Conservation (phyloP, 1,140 invertebrate species). For the Eriosoma lanigerum region DNA sequence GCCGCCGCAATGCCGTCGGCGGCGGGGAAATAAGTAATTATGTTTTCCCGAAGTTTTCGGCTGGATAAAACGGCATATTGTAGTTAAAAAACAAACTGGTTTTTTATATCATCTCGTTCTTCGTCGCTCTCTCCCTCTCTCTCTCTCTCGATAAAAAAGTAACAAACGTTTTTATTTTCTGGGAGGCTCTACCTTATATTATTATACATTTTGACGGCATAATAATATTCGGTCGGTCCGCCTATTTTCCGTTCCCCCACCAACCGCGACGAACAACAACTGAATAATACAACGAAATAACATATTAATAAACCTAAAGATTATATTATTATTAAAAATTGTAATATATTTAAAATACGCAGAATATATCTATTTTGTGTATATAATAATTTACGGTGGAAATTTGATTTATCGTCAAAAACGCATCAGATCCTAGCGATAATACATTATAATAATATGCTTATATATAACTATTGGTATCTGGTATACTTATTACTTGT, state of each 20-base stretch:
- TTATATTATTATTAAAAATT: no score
- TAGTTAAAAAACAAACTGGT: conserved; percentile 50
- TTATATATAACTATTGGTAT: no score
- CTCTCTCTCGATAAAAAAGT: conserved; percentile 7
- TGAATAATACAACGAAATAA: no score
- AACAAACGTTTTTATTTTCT: conserved; percentile 13
- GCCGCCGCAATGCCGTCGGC: not conserved
- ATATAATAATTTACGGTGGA: no score
- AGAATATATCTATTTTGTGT: no score
- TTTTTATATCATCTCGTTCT: not conserved
- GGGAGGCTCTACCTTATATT: not conserved
- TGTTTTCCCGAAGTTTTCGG: conserved; percentile 36
- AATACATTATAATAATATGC: no score
- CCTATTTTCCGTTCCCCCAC: conserved; percentile 24
- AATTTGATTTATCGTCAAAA: no score
- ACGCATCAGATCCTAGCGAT: no score
- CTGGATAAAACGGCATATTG: conserved; percentile 37
- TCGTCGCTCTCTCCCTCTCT: not conserved
- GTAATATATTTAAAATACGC: no score
- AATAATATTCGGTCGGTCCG: conserved; percentile 40
- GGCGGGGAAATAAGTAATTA: conserved; percentile 48
- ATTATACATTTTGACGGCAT: conserved; percentile 22
- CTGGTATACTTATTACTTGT: no score
- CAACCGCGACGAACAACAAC: not conserved
- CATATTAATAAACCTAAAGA: no score